Percentiles rank a stretch among this genome's conserved stretches.
Conservation (phyloP, 2,113 vertebrate species). For the Ardeotis arabs region DNA sequence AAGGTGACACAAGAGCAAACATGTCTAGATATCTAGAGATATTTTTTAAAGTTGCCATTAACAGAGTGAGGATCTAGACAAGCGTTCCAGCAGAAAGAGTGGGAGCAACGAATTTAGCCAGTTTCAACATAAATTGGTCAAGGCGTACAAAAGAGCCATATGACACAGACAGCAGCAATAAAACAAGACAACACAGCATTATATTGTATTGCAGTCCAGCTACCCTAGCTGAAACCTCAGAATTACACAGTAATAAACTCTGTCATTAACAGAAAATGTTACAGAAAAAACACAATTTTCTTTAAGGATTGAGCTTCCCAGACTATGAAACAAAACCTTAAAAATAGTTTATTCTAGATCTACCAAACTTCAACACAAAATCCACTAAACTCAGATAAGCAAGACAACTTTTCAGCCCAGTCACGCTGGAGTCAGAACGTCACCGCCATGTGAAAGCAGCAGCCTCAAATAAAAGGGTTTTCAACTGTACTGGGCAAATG, state of each 20-base stretch:
- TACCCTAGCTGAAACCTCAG: background rate
- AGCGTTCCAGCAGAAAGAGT: background rate
- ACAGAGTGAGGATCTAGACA: background rate
- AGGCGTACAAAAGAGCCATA: background rate
- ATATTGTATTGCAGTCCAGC: background rate
- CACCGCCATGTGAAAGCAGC: rapidly evolving
- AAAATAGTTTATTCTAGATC: background rate
- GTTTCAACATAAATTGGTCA: background rate
- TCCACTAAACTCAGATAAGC: background rate
- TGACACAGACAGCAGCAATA: background rate
- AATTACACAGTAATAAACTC: background rate
- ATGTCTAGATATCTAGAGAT: rapidly evolving
- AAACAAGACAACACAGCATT: background rate
- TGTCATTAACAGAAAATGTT: background rate
- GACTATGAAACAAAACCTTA: background rate
- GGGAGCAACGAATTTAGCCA: background rate
- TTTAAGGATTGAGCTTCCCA: background rate
- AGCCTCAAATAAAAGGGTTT: background rate
- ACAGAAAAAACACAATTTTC: background rate
- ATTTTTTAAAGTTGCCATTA: background rate
- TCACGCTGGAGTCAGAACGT: background rate
- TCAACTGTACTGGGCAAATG: rapidly evolving
- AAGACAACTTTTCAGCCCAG: background rate
- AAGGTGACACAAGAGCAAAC: background rate
- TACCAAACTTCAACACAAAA: background rate